phyloP scores from a whole-genome alignment of 2,113 vertebrate species.

The Mustela nigripes region DNA sequence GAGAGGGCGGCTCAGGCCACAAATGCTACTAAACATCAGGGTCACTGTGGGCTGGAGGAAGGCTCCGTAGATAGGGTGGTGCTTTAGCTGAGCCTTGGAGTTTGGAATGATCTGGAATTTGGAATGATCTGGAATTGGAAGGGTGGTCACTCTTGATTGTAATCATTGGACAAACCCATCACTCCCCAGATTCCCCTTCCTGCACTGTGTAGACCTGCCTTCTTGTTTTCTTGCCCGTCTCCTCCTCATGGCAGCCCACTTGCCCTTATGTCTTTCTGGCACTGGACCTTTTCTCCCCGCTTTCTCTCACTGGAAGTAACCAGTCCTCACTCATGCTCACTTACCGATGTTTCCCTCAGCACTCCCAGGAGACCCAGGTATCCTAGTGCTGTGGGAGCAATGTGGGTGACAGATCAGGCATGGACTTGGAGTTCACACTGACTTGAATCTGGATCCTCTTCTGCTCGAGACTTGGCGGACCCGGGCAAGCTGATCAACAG shows the following conservation, averaged over 20 bases:
- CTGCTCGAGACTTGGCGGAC: not conserved
- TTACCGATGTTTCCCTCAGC: not conserved
- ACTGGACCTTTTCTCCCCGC: not conserved
- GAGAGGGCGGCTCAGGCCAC: too few relatives aligned
- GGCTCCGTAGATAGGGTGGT: not conserved
- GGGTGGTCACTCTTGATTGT: not conserved
- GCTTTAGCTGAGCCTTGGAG: not conserved
- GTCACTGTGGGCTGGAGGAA: not conserved
- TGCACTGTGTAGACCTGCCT: not conserved
- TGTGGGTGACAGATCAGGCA: not conserved
- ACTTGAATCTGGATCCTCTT: not conserved
- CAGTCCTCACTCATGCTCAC: not conserved
- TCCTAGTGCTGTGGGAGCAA: rapidly evolving
- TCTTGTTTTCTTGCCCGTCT: not conserved
- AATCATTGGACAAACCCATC: not conserved
- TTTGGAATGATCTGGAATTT: not conserved
- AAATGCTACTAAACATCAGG: too few relatives aligned
- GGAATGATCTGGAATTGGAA: not conserved
- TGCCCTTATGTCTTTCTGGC: too few relatives aligned
- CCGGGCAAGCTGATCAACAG: not conserved
- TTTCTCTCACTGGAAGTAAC: not conserved
- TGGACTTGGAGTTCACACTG: not conserved
- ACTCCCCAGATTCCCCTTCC: not conserved
- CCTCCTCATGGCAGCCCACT: not conserved
- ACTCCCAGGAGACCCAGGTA: not conserved